Conservation (phyloP, 2,797 vertebrate species). For the Malurus splendens region DNA sequence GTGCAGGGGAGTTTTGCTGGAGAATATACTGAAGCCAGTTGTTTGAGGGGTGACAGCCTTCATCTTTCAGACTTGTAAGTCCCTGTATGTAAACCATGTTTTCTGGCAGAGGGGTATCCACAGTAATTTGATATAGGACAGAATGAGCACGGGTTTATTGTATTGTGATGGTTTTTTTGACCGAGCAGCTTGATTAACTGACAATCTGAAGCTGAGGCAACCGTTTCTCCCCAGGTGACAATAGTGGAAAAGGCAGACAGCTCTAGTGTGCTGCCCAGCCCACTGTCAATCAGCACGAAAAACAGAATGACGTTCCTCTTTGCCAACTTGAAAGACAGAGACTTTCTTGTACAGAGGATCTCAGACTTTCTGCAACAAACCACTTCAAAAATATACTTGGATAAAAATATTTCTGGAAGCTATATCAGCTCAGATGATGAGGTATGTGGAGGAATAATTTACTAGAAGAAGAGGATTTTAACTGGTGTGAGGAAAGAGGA, state of each 20-base stretch:
- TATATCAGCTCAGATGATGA: constrained; percentile 91
- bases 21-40: not conserved
- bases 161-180: not conserved
- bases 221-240: constrained; percentile 80
- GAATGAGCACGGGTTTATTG: not conserved
- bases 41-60: not conserved
- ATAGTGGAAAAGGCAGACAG: constrained; percentile 98
- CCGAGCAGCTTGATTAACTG: not conserved
- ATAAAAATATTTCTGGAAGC: constrained; percentile 86
- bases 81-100: not conserved
- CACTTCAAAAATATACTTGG: constrained; percentile 87
- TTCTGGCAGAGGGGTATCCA: accelerated
- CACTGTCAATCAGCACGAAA: constrained; percentile 95
- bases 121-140: not conserved
- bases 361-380: constrained; percentile 97
- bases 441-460: constrained; percentile 64
- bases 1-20: not conserved
- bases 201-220: not conserved
- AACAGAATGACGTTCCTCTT: constrained; percentile 98
- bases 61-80: not conserved
- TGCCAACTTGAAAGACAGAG: constrained; percentile 93
- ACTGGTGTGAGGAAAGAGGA: not conserved
- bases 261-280: constrained; percentile 93
- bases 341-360: constrained; percentile 96
- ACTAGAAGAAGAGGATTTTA: not conserved